A percentile compares a stretch with the other conserved stretches of the same genome.
Conservation (phyloP, 2,797 vertebrate genomes). For the Gobio occitaniae region DNA sequence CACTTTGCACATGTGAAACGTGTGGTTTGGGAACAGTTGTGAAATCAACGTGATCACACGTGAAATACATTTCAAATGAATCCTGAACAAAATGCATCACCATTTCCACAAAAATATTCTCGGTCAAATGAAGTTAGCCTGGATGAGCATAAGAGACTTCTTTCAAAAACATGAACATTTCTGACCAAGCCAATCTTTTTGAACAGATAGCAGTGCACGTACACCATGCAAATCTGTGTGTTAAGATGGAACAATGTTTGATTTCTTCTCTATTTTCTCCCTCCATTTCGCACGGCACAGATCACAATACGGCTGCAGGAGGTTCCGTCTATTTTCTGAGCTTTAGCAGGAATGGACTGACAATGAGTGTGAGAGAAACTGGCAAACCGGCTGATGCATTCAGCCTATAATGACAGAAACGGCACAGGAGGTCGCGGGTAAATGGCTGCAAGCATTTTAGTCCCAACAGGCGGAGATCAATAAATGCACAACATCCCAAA, state of each 20-base stretch:
- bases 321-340: background rate
- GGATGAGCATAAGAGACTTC: no score
- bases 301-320: background rate
- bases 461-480: conserved; percentile 23
- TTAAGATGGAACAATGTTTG: background rate
- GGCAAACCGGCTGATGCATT: background rate
- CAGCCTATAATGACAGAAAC: conserved; percentile 34
- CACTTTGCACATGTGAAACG: background rate
- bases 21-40: no score
- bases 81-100: background rate
- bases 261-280: background rate
- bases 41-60: background rate
- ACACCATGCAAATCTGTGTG: background rate
- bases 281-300: background rate
- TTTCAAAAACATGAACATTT: background rate
- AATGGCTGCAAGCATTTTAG: conserved; percentile 29
- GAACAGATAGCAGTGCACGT: background rate
- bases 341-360: conserved; percentile 12
- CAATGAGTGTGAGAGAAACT: conserved; percentile 15
- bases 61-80: background rate
- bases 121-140: background rate
- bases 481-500: conserved; percentile 13
- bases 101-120: background rate
- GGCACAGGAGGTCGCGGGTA: conserved; percentile 21
- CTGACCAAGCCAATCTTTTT: background rate